Conservation (phyloP, 2,797 vertebrate species). For the Setipinna tenuifilis region DNA sequence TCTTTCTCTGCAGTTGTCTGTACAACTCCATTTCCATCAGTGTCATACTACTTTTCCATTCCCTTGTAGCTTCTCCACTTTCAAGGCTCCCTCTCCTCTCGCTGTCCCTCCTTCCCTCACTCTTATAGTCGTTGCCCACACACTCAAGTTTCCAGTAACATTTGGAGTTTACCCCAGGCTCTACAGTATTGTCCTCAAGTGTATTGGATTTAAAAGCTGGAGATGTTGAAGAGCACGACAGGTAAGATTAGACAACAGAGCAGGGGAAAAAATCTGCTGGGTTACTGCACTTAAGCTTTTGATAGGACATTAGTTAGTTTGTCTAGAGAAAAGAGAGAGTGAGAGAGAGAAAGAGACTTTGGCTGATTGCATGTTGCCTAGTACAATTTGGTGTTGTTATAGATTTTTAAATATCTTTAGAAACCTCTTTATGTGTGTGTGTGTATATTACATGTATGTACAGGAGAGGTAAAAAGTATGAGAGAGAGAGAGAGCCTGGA, state of each 20-base stretch:
- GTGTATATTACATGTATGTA: neutral
- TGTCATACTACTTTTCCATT: slow-evolving; percentile 8
- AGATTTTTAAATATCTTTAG: too few species aligned
- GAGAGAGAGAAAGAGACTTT: neutral
- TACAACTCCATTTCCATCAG: neutral
- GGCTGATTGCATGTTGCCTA: too few species aligned
- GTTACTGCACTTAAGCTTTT: neutral
- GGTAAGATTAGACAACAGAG: slow-evolving; percentile 44
- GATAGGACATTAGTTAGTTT: neutral
- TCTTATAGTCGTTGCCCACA: slow-evolving; percentile 16
- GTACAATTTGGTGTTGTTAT: too few species aligned
- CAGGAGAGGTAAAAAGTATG: neutral
- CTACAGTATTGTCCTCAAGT: slow-evolving; percentile 8
- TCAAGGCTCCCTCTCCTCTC: slow-evolving; percentile 5
- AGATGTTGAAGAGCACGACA: slow-evolving; percentile 55
- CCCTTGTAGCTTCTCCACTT: slow-evolving; percentile 23
- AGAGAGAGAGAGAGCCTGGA: neutral
- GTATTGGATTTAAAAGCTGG: slow-evolving; percentile 47
- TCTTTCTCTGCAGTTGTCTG: slow-evolving; percentile 32
- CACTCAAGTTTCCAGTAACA: slow-evolving; percentile 18
- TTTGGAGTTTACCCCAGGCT: slow-evolving; percentile 4
- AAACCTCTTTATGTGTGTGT: too few species aligned
- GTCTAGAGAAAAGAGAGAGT: neutral
- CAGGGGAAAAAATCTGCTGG: neutral
- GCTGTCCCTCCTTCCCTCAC: neutral